Evolutionary conservation across 2,113 vertebrate species (phyloP).

Genomic region (Polypterus bichir): DNA sequence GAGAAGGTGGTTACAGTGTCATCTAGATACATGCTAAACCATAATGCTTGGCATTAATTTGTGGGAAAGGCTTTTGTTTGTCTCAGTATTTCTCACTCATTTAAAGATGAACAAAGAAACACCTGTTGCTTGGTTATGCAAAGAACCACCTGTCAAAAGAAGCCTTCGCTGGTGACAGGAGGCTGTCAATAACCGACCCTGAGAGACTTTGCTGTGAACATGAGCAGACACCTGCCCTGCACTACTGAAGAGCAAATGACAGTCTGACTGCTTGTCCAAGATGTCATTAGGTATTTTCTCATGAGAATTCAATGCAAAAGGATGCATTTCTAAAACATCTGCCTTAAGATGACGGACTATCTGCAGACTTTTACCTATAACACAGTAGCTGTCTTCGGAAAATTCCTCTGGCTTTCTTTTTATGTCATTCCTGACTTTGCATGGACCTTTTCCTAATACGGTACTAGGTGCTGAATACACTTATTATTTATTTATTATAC

Average conservation of each 20-base stretch:
- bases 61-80: slow-evolving; percentile 31
- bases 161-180: slow-evolving; percentile 18
- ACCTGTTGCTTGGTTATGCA: slow-evolving; percentile 49
- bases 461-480: background rate
- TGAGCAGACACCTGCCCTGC: slow-evolving; percentile 29
- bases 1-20: background rate
- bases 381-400: too few species aligned
- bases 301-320: slow-evolving; percentile 13
- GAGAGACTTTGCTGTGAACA: slow-evolving; percentile 24
- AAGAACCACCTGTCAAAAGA: slow-evolving; percentile 39
- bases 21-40: slow-evolving; percentile 25
- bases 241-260: slow-evolving; percentile 18
- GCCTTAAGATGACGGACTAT: slow-evolving; percentile 18
- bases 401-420: too few species aligned
- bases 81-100: slow-evolving; percentile 23
- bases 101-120: slow-evolving; percentile 39
- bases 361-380: slow-evolving; percentile 3
- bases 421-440: too few species aligned
- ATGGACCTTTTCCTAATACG: too few species aligned
- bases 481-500: background rate
- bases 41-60: slow-evolving; percentile 19
- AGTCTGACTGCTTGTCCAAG: slow-evolving; percentile 29
- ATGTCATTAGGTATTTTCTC: slow-evolving; percentile 19
- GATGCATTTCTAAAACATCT: slow-evolving; percentile 30
- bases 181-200: slow-evolving; percentile 23